phyloP scores from a whole-genome alignment of 2,113 vertebrate genomes.

The Eira barbara region DNA sequence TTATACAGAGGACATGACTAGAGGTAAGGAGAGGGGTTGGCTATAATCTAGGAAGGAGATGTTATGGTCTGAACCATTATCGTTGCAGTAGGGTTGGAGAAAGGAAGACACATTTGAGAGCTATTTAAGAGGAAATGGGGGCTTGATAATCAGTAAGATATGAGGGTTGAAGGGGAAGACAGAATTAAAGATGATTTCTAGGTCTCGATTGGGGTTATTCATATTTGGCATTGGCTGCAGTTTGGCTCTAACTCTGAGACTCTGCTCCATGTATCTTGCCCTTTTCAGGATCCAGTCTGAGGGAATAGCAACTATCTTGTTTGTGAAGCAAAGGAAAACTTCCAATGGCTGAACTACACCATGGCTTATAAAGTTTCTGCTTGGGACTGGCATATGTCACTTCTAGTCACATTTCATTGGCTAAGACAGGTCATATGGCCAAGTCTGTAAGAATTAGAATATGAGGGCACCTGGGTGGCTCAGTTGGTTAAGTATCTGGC shows the following conservation, averaged over 20 bases:
- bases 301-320: neutral
- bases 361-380: neutral
- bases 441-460: neutral
- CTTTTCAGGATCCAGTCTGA: neutral
- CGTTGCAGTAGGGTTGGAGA: neutral
- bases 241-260: neutral
- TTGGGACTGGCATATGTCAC: neutral
- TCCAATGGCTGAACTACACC: neutral
- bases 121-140: neutral
- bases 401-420: neutral
- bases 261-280: too few species aligned
- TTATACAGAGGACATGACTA: neutral
- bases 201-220: neutral
- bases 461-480: neutral
- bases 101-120: neutral
- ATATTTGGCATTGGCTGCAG: neutral
- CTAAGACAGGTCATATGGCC: neutral
- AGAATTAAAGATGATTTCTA: neutral
- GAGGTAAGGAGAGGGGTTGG: neutral
- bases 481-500: neutral
- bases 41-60: neutral
- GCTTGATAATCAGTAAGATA: neutral
- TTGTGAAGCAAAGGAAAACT: neutral
- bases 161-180: neutral
- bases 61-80: neutral